A percentile compares a stretch with the other conserved stretches of the same genome.
These are phyloP conservation scores for Brachyptera putata DNA, from an alignment of 2,888 invertebrate species.

Conservation along the genomic window DNA sequence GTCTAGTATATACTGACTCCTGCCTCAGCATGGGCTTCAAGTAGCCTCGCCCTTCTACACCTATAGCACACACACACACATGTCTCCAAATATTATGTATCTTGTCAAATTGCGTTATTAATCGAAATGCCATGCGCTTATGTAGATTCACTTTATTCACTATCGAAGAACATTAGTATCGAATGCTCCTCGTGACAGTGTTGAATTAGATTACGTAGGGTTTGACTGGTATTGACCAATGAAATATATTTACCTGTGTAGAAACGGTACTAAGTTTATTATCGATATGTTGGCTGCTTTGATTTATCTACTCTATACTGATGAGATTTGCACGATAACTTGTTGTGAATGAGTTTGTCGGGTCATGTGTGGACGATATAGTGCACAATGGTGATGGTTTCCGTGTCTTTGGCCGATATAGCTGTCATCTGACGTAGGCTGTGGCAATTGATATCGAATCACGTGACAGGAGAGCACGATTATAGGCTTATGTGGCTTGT, in stretches of 20 bases:
- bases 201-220: slow-evolving; percentile 1
- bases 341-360: too few species aligned
- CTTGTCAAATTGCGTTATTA: slow-evolving; percentile 24
- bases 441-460: too few species aligned
- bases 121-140: slow-evolving; percentile 23
- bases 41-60: slow-evolving; percentile 4
- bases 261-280: too few species aligned
- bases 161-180: slow-evolving; percentile 10
- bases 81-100: slow-evolving; percentile 24
- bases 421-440: too few species aligned
- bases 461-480: too few species aligned
- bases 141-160: slow-evolving; percentile 19
- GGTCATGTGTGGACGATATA: not conserved
- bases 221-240: slow-evolving; percentile 1
- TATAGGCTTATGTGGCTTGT: too few species aligned
- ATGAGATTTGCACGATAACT: not conserved
- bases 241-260: slow-evolving; percentile 9
- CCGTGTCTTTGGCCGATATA: too few species aligned
- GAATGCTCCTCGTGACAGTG: slow-evolving; percentile 5
- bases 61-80: not conserved
- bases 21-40: not conserved
- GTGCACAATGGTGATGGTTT: too few species aligned
- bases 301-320: not conserved
- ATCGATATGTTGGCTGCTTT: not conserved
- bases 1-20: not conserved